Evolutionary conservation across 2,888 invertebrate genomes (phyloP), one percentile per base, ranked within the genome.

Genomic region (Plemyria rubiginata): DNA sequence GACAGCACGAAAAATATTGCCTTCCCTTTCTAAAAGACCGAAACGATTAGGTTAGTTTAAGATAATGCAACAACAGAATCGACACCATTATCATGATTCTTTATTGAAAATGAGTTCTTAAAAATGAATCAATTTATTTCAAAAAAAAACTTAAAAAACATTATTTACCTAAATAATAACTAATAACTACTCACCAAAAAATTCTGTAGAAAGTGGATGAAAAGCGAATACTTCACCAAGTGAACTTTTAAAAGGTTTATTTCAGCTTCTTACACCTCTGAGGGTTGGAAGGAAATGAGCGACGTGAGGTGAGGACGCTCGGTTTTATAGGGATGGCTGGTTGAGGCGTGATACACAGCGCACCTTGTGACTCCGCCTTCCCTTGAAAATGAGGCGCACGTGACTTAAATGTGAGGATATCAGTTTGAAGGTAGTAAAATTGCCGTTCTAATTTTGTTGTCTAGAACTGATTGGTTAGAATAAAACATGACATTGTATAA

Each of bases 261-360:
- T 13, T 29, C 38, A 15, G 43, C 58, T 67, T 65, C 67, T 59
- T 59, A 53, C 64, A 67, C 67, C 68, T 63, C 48, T 58, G 83
- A 77, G 80, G 81, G 81, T 77, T 72, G 79, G 82, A 83, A 80
- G 79, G 85, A 90, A 91, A 90, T 91, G 90, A 88, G 81, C 82
- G 80, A 69, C 79, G 75, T 75, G 75, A 78, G 75, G 75, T 74
- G 74, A 74, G 75, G 74, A 53, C 69, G 78, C 70, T 76, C 72
- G 78, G 77, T 91, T 91, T 84, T 91, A 91, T 91, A 91, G 77
- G 72, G 72, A 71, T 60, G 59, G 52, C 51, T 75, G 72, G 72
- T 77, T 69, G 74, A 66, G 74, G 70, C 74, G 74, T 32, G 67
- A 67, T 71, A 75, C 79, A 78, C 82, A 77, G 82, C 50, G 51